Percentiles rank a stretch among this genome's conserved stretches.
Conservation (phyloP, 2,113 vertebrate genomes). For the Psettodes erumei region DNA sequence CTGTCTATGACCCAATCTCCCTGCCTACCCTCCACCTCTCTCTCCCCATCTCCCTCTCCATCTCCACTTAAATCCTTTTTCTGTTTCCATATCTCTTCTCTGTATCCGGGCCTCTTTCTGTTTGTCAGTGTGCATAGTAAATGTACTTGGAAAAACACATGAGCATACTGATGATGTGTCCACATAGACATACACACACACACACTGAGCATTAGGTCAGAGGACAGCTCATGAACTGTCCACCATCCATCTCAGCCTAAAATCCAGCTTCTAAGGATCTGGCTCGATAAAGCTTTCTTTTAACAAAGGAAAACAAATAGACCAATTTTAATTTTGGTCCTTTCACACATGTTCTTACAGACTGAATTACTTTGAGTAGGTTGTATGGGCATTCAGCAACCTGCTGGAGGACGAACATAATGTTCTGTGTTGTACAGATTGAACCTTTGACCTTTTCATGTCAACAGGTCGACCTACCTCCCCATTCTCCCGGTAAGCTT, state of each 20-base stretch:
- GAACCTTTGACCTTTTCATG: slow-evolving; percentile 27
- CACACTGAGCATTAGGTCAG: slow-evolving; percentile 6
- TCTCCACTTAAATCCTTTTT: slow-evolving; percentile 31
- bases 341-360: background rate
- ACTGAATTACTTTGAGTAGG: slow-evolving; percentile 6
- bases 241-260: slow-evolving; percentile 35
- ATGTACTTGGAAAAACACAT: slow-evolving; percentile 12
- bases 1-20: slow-evolving; percentile 51
- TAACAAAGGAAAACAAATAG: slow-evolving; percentile 11
- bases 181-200: background rate
- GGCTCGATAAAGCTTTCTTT: slow-evolving; percentile 23
- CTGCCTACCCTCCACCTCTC: background rate
- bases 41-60: slow-evolving; percentile 1
- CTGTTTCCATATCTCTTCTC: slow-evolving; percentile 26
- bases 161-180: too few species aligned
- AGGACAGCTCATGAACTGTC: slow-evolving; percentile 5
- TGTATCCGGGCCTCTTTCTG: slow-evolving; percentile 20
- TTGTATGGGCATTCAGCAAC: background rate
- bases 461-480: background rate
- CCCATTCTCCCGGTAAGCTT: slow-evolving; percentile 15
- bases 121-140: background rate
- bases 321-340: background rate
- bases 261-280: slow-evolving; percentile 44
- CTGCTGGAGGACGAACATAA: background rate
- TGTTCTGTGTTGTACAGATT: background rate